Conservation (phyloP, 2,113 vertebrate species). For the Prunella himalayana region DNA sequence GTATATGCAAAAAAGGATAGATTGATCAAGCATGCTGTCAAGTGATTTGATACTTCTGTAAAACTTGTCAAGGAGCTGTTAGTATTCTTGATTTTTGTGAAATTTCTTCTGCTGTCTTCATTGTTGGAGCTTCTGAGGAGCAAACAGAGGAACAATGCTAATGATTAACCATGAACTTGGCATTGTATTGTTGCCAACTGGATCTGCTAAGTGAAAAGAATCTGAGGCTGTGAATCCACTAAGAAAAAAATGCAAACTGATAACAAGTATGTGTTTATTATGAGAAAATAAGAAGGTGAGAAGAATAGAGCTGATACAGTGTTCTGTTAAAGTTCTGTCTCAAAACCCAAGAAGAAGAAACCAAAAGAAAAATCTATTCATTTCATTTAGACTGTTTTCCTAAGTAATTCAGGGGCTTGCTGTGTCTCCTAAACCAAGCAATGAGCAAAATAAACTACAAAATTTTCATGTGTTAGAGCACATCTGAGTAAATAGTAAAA, state of each 20-base stretch:
- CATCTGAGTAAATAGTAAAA: background rate
- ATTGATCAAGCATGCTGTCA: background rate
- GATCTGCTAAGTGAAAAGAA: background rate
- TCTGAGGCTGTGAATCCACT: background rate
- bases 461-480: background rate
- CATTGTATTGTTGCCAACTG: background rate
- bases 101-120: background rate
- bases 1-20: background rate
- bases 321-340: background rate
- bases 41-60: background rate
- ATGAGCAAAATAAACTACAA: background rate
- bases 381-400: background rate
- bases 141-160: background rate
- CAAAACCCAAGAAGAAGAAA: background rate
- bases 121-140: background rate
- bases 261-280: background rate
- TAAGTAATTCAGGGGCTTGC: background rate
- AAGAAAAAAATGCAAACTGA: background rate
- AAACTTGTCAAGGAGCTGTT: background rate
- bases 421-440: background rate
- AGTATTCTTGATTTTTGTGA: background rate
- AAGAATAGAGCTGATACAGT: background rate
- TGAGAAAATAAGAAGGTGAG: background rate
- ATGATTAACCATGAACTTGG: background rate
- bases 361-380: background rate